Evolutionary conservation across 2,797 vertebrate species (phyloP), one percentile per base, ranked within the genome.

Genomic region (Enteromius fasciolatus): DNA sequence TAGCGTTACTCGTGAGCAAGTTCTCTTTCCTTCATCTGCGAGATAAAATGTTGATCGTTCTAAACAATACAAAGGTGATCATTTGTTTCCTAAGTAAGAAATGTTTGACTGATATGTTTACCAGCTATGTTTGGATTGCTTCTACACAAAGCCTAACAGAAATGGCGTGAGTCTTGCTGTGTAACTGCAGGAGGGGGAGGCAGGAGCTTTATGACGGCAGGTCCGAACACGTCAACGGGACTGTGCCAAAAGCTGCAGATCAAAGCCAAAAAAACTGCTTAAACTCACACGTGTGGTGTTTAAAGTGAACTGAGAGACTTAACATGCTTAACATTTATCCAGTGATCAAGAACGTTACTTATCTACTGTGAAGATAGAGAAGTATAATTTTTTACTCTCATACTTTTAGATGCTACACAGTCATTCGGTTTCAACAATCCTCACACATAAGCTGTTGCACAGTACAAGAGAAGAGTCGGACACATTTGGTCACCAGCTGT

Each of bases 121-220:
- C 36, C 18, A 52, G 18, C 6, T 50, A 52, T 52, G 39, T 48
- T 28, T 52, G 1, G 1, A 72, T 25, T 52, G n/a, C 39, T 74
- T 90, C 86, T 91, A 92, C 91, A 89, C 88, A 88, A 81, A 88
- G 89, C 92, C 93, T 91, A 87, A 88, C 74, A 61, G 70, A 74
- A 76, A 83, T 88, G 83, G 87, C 11, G 15, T 36, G 39, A 82
- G 54, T 77, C 89, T 66, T 61, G 76, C 90, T 89, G 91, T n/a
- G 87, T 66, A 64, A 74, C 73, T 78, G 52, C 59, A 54, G 78
- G 64, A 84, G 39, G 82, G 87, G 89, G 74, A 81, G 61, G 81
- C 81, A 72, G 33, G 84, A 81, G 73, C 72, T 91, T 89, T 85
- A 81, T 69, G 41, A 82, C 77, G 44, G 83, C 92, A 52, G 90